These are phyloP conservation scores for Camelus bactrianus DNA, from an alignment of 2,113 vertebrate species.

Conservation along the genomic window DNA sequence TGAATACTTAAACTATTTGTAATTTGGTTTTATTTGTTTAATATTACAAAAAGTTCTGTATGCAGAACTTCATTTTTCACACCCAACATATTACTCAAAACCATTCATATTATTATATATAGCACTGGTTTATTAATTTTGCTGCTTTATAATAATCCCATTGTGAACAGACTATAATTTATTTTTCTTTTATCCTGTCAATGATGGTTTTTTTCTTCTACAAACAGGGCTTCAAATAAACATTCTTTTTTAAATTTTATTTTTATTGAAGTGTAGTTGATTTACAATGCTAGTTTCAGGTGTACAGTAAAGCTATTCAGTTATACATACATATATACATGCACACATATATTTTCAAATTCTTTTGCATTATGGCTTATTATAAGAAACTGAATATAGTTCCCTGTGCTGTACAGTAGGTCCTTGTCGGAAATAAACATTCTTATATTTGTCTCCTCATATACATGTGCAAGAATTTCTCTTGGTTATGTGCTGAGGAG, in stretches of 20 bases:
- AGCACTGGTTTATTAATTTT: neutral
- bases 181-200: neutral
- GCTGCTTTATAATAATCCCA: neutral
- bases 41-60: neutral
- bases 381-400: no score
- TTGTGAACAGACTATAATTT: neutral
- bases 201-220: neutral
- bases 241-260: no score
- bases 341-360: no score
- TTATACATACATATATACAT: no score
- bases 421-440: no score
- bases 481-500: neutral
- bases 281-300: no score
- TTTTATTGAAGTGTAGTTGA: no score
- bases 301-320: no score
- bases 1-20: slow-evolving; percentile 2
- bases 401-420: no score
- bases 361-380: no score
- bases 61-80: neutral
- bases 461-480: neutral
- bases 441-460: neutral
- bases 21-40: slow-evolving; percentile 7
- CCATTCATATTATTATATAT: neutral
- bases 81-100: neutral
- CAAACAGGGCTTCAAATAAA: neutral